Conservation (phyloP, 2,888 invertebrate genomes). For the Xestobium rufovillosum region DNA sequence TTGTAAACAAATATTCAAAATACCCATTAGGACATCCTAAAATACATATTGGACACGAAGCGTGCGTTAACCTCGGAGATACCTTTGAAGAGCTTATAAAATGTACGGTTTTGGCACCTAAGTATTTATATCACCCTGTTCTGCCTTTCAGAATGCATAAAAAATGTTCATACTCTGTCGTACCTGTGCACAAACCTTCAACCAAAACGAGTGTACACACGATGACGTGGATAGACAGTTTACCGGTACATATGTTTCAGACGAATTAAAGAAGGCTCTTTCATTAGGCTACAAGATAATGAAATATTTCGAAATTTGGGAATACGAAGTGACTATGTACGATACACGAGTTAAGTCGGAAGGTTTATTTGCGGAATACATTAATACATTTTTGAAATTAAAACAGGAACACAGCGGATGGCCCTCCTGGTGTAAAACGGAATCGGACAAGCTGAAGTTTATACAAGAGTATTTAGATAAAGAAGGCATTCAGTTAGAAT, state of each 20-base stretch:
- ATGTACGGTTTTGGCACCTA: slow-evolving; percentile 22
- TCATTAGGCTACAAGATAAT: slow-evolving; percentile 31
- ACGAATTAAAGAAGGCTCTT: slow-evolving; percentile 33
- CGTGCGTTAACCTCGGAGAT: slow-evolving; percentile 18
- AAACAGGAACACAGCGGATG: slow-evolving; percentile 29
- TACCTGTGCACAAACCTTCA: too few relatives aligned
- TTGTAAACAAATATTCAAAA: too few relatives aligned
- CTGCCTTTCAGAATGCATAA: too few relatives aligned
- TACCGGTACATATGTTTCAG: slow-evolving; percentile 34
- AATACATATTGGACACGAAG: too few relatives aligned
- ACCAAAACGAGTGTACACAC: too few relatives aligned
- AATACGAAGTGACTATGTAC: too few relatives aligned
- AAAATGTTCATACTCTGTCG: too few relatives aligned
- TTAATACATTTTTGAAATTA: slow-evolving; percentile 31
- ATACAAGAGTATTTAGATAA: slow-evolving; percentile 21
- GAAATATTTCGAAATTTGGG: too few relatives aligned
- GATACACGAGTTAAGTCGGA: slow-evolving; percentile 19
- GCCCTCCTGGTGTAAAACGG: slow-evolving; percentile 23
- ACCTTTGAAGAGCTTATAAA: slow-evolving; percentile 19
- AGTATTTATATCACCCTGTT: slow-evolving; percentile 22
- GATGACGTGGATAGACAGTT: too few relatives aligned
- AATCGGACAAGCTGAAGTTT: slow-evolving; percentile 20
- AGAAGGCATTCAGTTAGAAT: slow-evolving; percentile 25
- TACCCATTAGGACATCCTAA: slow-evolving; percentile 31
- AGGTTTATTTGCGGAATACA: slow-evolving; percentile 32